Evolutionary conservation across 2,113 vertebrate genomes (phyloP).

Genomic region (Syrmaticus mikado): DNA sequence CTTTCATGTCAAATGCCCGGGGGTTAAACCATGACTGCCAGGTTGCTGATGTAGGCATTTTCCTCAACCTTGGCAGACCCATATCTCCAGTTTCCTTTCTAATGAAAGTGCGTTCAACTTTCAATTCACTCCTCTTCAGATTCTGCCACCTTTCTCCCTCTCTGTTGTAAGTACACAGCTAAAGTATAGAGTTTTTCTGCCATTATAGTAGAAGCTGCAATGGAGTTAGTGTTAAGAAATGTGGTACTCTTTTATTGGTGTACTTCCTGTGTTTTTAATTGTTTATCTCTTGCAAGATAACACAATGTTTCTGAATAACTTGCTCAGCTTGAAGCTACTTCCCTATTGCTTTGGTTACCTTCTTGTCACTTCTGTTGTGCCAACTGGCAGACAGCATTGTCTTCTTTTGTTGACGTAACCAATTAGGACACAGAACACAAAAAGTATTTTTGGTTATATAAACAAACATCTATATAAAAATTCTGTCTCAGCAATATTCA

Average conservation of each 20-base stretch:
- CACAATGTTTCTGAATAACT: neutral
- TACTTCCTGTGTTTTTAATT: neutral
- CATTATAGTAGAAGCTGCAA: neutral
- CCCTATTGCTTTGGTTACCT: neutral
- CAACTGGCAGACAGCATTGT: neutral
- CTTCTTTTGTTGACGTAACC: neutral
- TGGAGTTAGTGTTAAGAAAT: neutral
- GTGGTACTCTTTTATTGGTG: neutral
- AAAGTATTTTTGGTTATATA: neutral
- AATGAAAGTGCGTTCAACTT: neutral
- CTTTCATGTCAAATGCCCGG: too few species aligned
- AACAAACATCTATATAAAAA: neutral
- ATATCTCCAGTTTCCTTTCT: neutral
- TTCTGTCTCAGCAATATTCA: neutral
- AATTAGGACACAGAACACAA: neutral
- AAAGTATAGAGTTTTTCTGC: neutral
- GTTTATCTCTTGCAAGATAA: neutral
- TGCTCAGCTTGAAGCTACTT: neutral
- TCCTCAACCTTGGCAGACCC: neutral
- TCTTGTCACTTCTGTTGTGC: neutral
- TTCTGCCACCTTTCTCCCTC: neutral
- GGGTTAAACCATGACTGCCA: too few species aligned
- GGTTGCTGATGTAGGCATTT: neutral
- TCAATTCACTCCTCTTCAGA: neutral
- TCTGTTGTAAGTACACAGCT: neutral